phyloP scores from a whole-genome alignment of 2,888 invertebrate genomes.

The Spilosoma lubricipeda region DNA sequence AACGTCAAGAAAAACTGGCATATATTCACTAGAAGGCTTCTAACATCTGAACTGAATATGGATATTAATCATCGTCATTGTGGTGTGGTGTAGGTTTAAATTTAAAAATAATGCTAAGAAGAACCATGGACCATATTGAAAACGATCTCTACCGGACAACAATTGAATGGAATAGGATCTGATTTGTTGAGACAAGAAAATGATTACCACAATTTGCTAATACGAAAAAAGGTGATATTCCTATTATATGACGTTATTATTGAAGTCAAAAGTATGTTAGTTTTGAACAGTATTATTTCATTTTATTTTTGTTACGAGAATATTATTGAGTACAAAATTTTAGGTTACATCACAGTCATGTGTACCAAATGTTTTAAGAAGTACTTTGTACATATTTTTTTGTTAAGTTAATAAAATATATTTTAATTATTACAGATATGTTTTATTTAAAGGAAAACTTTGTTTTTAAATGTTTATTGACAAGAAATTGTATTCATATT shows the following conservation, averaged over 20 bases:
- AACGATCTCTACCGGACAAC: background rate
- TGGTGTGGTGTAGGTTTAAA: too few species aligned
- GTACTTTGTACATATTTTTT: constrained; percentile 10
- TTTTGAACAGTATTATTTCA: constrained; percentile 22
- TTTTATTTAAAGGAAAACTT: too few species aligned
- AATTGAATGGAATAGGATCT: background rate
- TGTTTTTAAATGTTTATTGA: too few species aligned
- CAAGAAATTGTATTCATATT: too few species aligned
- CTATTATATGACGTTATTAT: background rate
- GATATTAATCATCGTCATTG: too few species aligned
- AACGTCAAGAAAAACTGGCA: background rate
- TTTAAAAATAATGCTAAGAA: background rate
- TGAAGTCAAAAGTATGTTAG: constrained; percentile 5
- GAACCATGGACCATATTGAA: background rate
- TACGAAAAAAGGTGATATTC: background rate
- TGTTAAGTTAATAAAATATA: constrained; percentile 40
- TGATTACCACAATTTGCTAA: background rate
- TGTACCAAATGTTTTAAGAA: background rate
- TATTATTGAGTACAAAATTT: background rate
- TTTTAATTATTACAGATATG: constrained; percentile 18
- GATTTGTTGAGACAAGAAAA: background rate
- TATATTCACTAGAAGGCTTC: background rate
- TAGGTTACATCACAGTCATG: background rate
- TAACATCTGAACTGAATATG: background rate
- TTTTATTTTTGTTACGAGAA: constrained; percentile 7